phyloP scores from a whole-genome alignment of 2,888 invertebrate genomes.

The Petrophora chlorosata region DNA sequence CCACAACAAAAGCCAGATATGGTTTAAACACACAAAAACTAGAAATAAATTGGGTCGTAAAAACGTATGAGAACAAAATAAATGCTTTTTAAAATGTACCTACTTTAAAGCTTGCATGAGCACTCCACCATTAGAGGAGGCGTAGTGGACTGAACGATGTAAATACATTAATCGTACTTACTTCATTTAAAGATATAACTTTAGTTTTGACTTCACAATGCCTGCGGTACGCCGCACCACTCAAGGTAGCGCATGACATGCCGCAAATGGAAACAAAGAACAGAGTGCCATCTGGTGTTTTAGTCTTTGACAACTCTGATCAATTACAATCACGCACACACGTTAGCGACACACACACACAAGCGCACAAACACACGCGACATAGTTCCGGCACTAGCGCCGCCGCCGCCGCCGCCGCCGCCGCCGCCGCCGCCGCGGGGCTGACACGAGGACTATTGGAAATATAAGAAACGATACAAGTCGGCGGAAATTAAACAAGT shows the following conservation, averaged over 20 bases:
- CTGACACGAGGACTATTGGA: too few relatives aligned
- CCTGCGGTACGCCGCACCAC: neutral
- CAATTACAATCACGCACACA: constrained; percentile 34
- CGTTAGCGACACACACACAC: constrained; percentile 38
- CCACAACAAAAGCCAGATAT: too few relatives aligned
- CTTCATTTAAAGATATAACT: too few relatives aligned
- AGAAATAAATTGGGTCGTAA: too few relatives aligned
- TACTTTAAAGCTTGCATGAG: constrained; percentile 23
- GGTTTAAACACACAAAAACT: neutral
- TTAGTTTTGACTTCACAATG: too few relatives aligned
- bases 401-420: too few relatives aligned
- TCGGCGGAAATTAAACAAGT: too few relatives aligned
- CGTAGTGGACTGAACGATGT: too few relatives aligned
- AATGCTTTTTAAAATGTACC: constrained; percentile 15
- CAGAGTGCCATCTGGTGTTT: neutral
- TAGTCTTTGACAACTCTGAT: neutral
- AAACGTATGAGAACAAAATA: constrained; percentile 12
- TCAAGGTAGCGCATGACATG: neutral
- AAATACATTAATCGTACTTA: too few relatives aligned
- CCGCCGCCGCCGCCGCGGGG: too few relatives aligned
- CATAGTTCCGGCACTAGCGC: constrained; percentile 32
- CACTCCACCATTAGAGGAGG: neutral
- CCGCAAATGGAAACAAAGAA: constrained; percentile 1
- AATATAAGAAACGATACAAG: too few relatives aligned
- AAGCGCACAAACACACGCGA: constrained; percentile 33